Base-by-base conservation (phyloP, 92 coral and sea anemone genomes). In the Epizoanthus illoricatus region DNA sequence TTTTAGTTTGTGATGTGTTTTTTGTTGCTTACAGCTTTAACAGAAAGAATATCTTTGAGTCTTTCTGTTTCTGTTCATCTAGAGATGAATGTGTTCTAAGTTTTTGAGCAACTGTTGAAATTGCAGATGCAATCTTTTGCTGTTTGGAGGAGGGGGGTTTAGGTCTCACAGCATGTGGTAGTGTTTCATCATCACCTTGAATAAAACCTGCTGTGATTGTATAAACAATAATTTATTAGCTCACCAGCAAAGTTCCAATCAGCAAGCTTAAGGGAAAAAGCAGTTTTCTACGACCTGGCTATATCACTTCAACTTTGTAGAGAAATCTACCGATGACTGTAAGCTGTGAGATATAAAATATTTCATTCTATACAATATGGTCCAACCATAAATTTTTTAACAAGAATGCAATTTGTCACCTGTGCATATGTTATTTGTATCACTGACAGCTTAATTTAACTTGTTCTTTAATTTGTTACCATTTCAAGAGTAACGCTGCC, bases 161-260 rank as follows among this genome's bases (percentile, higher is more conserved):
- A n/a, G 69, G 43, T 9, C 17, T 23, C 70, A 65, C 70, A 65
- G 40, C 70, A 28, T 65, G 41, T 10, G 11, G 70, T 28, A 0
- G 1, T 28, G 70, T 17, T 28, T 11, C 17, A 10, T 65, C 40
- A 28, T 10, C 70, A 65, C 43, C 19, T 41, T 70, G 54, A 18
- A 70, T 70, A 70, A 70, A 70, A 70, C 74, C 74, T 70, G 74
- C 74, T 18, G 57, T 42, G n/a, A 43, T 5, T 8, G 13, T 70
- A 52, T 70, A 70, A 70, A 70, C 74, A 70, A 52, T 52, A 52
- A 28, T 28, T 19, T 4, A 4, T 41, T 21, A 9, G 74, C 11
- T 42, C 57, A 70, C 74, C 74, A 23, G 74, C 74, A 70, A 40
- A 70, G 42, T 28, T 33, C 6, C 10, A 1, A 65, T 15, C 28